These are phyloP conservation scores for Hemicrepidius hirtus DNA, from an alignment of 2,888 invertebrate genomes.

Conservation along the genomic window DNA sequence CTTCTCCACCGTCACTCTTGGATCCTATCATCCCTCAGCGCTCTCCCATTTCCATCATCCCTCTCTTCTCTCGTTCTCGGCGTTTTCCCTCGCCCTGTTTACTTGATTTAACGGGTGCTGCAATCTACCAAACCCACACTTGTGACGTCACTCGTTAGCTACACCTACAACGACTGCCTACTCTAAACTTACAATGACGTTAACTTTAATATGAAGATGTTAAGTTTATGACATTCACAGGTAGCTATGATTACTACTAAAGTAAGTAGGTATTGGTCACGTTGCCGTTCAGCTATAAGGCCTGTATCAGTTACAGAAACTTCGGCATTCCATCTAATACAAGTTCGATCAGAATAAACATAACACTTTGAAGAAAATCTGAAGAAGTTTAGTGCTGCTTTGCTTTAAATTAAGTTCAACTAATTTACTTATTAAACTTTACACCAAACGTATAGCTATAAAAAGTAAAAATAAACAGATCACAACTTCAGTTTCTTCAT, in stretches of 20 bases:
- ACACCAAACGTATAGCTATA: no score
- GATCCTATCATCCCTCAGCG: constrained; percentile 54
- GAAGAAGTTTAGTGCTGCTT: no score
- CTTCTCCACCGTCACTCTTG: constrained; percentile 55
- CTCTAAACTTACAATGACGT: constrained; percentile 57
- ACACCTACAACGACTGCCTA: constrained; percentile 54
- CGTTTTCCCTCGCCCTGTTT: constrained; percentile 61
- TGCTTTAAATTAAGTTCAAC: no score
- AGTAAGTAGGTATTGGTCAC: not conserved
- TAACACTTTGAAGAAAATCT: no score
- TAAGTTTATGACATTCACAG: constrained; percentile 35
- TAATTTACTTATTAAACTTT: no score
- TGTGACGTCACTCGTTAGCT: constrained; percentile 53
- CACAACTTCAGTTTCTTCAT: no score
- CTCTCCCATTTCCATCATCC: constrained; percentile 61
- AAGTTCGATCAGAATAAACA: no score
- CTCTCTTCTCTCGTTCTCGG: constrained; percentile 62
- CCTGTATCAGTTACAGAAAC: not conserved
- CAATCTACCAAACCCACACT: constrained; percentile 61
- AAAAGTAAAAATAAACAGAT: no score
- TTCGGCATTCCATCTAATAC: not conserved
- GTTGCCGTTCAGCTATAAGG: not conserved
- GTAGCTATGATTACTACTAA: constrained; percentile 1
- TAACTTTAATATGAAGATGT: constrained; percentile 56
- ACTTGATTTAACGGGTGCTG: constrained; percentile 63